Conservation (phyloP, 2,113 vertebrate species). For the Lonchura striata region DNA sequence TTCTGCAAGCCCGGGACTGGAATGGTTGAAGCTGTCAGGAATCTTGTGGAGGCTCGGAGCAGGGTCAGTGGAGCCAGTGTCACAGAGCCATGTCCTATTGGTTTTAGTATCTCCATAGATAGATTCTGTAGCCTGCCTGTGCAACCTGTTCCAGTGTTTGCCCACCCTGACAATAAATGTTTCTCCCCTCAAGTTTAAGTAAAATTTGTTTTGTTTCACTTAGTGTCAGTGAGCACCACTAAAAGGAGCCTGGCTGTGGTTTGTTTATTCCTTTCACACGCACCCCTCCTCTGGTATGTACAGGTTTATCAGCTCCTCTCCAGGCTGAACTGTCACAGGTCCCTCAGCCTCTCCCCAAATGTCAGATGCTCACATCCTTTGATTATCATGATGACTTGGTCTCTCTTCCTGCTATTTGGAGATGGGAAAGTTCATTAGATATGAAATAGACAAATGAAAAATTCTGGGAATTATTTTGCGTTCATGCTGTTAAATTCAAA, state of each 20-base stretch:
- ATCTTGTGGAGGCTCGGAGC: background rate
- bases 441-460: background rate
- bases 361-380: background rate
- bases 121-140: background rate
- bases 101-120: background rate
- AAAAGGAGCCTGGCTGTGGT: background rate
- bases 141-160: background rate
- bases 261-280: background rate
- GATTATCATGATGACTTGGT: background rate
- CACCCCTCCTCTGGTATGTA: too few relatives aligned
- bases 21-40: background rate
- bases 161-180: background rate
- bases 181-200: background rate
- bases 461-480: background rate
- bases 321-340: background rate
- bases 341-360: background rate
- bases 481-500: background rate
- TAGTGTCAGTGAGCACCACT: background rate
- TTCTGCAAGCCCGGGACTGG: background rate
- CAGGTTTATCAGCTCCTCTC: background rate
- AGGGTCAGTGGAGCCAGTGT: background rate
- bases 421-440: background rate
- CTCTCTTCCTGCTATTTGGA: background rate
- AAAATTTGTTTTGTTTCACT: background rate
- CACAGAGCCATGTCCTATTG: rapidly evolving